A percentile compares a stretch with the other conserved stretches of the same genome.
These are phyloP conservation scores for Mesaphorura yosii DNA, from an alignment of 1,140 invertebrate species.

Conservation along the genomic window DNA sequence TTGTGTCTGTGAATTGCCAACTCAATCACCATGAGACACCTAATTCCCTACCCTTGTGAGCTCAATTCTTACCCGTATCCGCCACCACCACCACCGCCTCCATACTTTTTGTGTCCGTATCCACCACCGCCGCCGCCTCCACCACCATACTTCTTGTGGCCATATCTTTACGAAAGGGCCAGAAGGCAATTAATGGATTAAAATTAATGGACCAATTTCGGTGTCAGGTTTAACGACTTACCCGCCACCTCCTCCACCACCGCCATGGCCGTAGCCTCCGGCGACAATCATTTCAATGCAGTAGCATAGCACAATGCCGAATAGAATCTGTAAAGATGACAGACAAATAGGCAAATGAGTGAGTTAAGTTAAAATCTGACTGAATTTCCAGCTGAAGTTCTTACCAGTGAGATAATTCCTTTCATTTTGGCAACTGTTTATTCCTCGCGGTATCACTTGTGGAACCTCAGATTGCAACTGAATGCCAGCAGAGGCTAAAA, in stretches of 20 bases:
- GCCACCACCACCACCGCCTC: slow-evolving; percentile 2
- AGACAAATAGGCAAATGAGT: not conserved
- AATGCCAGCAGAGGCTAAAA: not conserved
- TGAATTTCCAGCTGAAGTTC: not conserved
- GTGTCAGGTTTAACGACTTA: not conserved
- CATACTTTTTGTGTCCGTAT: not conserved
- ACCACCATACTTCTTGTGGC: not conserved
- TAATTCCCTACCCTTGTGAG: too few relatives aligned
- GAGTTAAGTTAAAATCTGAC: not conserved
- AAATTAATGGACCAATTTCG: not conserved
- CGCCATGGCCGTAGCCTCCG: not conserved
- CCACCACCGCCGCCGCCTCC: not conserved
- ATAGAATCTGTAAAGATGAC: not conserved
- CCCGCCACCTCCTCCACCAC: not conserved
- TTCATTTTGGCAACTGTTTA: not conserved
- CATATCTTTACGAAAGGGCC: not conserved
- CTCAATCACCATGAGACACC: too few relatives aligned
- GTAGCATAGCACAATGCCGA: not conserved
- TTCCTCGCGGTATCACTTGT: not conserved
- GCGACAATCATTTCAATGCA: not conserved
- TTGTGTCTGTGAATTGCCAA: too few relatives aligned
- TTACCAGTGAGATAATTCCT: not conserved
- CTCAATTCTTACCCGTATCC: too few relatives aligned
- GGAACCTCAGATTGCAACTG: not conserved
- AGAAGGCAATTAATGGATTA: not conserved